These are phyloP conservation scores for Botia almorhae DNA, from an alignment of 2,797 vertebrate genomes.

Conservation along the genomic window DNA sequence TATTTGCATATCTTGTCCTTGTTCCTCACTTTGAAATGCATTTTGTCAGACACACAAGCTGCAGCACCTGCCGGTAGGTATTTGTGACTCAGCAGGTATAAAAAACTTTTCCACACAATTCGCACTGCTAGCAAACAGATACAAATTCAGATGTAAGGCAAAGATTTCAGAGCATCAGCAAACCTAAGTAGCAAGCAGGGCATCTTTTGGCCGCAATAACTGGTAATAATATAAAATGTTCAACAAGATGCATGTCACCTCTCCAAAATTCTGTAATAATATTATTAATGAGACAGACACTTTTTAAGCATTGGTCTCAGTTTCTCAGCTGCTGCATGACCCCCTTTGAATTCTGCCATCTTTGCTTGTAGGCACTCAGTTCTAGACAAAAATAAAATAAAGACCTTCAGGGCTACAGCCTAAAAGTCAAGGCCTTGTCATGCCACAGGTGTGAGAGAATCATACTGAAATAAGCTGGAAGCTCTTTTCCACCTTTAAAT, in stretches of 20 bases:
- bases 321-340: not conserved
- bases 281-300: not conserved
- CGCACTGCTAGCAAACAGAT: not conserved
- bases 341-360: not conserved
- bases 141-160: not conserved
- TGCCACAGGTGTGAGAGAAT: not conserved
- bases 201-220: no score
- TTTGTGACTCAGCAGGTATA: constrained; percentile 22
- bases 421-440: not conserved
- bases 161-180: not conserved
- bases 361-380: not conserved
- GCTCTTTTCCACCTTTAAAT: not conserved
- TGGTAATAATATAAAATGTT: not conserved
- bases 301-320: not conserved
- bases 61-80: not conserved
- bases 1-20: constrained; percentile 55
- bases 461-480: constrained; percentile 24
- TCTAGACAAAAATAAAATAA: not conserved
- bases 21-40: constrained; percentile 31
- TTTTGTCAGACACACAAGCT: constrained; percentile 12
- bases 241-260: not conserved
- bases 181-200: no score
- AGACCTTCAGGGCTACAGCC: no score
- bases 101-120: not conserved
- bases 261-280: not conserved